A percentile compares a stretch with the other conserved stretches of the same genome.
phyloP scores from a whole-genome alignment of 2,888 invertebrate genomes.

The Thumatha senex region DNA sequence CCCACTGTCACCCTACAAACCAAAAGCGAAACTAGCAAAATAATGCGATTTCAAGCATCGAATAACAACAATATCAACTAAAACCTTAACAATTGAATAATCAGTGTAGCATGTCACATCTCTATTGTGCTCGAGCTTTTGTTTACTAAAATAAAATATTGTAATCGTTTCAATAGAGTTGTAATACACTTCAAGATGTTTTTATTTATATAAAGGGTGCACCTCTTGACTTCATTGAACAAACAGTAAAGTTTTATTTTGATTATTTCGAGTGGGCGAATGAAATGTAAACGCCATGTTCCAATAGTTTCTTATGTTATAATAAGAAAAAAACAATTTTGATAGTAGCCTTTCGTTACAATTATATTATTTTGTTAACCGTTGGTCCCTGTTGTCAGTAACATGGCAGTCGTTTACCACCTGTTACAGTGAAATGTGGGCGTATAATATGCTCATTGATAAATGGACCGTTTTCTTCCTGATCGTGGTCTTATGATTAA shows the following conservation, averaged over 20 bases:
- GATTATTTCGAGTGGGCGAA: slow-evolving; percentile 34
- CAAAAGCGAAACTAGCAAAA: slow-evolving; percentile 53
- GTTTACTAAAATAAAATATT: slow-evolving; percentile 35
- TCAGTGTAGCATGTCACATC: slow-evolving; percentile 31
- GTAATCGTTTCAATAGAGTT: slow-evolving; percentile 37
- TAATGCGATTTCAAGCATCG: slow-evolving; percentile 65
- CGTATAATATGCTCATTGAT: too few species aligned
- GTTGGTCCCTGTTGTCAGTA: too few species aligned
- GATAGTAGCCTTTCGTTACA: too few species aligned
- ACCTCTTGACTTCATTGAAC: slow-evolving; percentile 27
- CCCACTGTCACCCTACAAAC: slow-evolving; percentile 30
- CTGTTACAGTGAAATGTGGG: too few species aligned
- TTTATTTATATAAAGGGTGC: slow-evolving; percentile 26
- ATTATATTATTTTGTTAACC: too few species aligned
- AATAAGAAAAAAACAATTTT: too few species aligned
- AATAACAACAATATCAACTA: slow-evolving; percentile 32
- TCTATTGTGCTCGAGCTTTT: slow-evolving; percentile 30
- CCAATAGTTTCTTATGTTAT: slow-evolving; percentile 12
- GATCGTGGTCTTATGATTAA: too few species aligned
- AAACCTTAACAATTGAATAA: slow-evolving; percentile 34
- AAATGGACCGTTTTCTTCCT: too few species aligned
- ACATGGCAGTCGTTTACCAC: too few species aligned
- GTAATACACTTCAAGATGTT: slow-evolving; percentile 33
- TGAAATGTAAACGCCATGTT: slow-evolving; percentile 32
- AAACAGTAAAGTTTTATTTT: slow-evolving; percentile 30